These are phyloP conservation scores for Ferdinandea cuprea DNA, from an alignment of 2,888 invertebrate species.

Conservation along the genomic window DNA sequence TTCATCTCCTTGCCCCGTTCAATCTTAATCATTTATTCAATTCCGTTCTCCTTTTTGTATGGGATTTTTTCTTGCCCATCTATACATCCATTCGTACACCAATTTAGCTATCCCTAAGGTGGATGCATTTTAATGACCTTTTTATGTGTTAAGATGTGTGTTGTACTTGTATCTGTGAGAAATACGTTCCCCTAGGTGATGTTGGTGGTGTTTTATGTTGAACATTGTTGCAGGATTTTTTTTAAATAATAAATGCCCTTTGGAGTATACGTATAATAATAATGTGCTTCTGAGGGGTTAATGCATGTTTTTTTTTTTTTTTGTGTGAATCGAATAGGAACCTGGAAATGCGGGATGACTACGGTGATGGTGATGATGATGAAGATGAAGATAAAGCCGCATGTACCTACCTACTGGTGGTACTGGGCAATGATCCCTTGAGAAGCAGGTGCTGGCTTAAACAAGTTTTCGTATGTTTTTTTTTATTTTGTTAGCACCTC, in stretches of 20 bases:
- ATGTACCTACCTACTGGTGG: conserved; percentile 38
- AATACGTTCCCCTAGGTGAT: conserved; percentile 59
- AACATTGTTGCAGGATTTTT: conserved; percentile 69
- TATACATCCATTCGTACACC: conserved; percentile 60
- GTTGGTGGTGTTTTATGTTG: conserved; percentile 72
- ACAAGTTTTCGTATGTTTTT: no score
- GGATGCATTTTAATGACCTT: conserved; percentile 74
- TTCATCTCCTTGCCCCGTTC: conserved; percentile 13
- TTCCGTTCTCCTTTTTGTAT: conserved; percentile 39
- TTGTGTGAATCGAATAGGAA: conserved; percentile 61
- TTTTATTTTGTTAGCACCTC: conserved; percentile 6
- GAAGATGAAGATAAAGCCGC: conserved; percentile 61
- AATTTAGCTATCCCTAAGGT: conserved; percentile 73
- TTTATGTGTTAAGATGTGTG: conserved; percentile 39
- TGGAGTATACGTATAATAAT: conserved; percentile 50
- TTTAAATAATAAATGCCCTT: conserved; percentile 62
- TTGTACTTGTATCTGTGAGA: conserved; percentile 15
- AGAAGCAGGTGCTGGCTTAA: conserved; percentile 67
- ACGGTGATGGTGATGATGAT: conserved; percentile 37
- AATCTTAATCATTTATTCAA: conserved; percentile 67
- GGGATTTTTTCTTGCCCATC: conserved; percentile 23
- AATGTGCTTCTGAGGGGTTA: conserved; percentile 69
- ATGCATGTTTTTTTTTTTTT: conserved; percentile 60
- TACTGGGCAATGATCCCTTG: conserved; percentile 71
- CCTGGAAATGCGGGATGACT: conserved; percentile 55